Conservation (phyloP, 2,797 vertebrate genomes). For the Diplodus puntazzo region DNA sequence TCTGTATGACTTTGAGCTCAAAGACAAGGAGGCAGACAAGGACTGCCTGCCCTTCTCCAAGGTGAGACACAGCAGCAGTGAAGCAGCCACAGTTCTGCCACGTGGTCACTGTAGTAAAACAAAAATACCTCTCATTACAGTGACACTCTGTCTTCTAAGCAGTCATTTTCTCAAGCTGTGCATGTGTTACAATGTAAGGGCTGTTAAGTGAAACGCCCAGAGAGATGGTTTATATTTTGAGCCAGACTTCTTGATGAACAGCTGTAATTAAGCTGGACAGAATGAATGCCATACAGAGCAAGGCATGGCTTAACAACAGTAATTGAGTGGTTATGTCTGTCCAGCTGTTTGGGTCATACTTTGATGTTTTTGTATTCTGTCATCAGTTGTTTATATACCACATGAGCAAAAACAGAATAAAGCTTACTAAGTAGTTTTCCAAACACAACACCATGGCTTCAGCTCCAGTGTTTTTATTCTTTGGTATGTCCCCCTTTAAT, state of each 20-base stretch:
- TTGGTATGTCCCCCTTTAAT: constrained; percentile 35
- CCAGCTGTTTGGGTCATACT: constrained; percentile 54
- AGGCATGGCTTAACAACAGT: constrained; percentile 45
- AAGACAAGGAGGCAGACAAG: constrained; percentile 99
- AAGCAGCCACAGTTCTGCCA: constrained; percentile 39
- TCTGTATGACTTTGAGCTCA: constrained; percentile 99
- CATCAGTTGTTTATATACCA: constrained; percentile 58
- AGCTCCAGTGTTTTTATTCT: constrained; percentile 20
- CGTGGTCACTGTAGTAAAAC: constrained; percentile 59
- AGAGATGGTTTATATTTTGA: constrained; percentile 57
- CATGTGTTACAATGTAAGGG: constrained; percentile 45
- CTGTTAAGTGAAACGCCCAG: constrained; percentile 50
- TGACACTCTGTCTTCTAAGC: constrained; percentile 55
- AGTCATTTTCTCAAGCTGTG: constrained; percentile 64
- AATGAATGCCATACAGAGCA: constrained; percentile 33
- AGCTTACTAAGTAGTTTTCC: constrained; percentile 57
- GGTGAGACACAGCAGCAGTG: constrained; percentile 79
- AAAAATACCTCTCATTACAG: constrained; percentile 68
- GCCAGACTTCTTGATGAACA: constrained; percentile 62
- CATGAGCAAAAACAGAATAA: constrained; percentile 53
- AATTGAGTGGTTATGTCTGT: constrained; percentile 53
- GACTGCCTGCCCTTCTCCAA: constrained; percentile 98
- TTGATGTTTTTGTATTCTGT: constrained; percentile 58
- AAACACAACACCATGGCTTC: not conserved
- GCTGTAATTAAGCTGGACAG: constrained; percentile 70